phyloP scores from a whole-genome alignment of 2,888 invertebrate species.

The Sthenelais limicola region DNA sequence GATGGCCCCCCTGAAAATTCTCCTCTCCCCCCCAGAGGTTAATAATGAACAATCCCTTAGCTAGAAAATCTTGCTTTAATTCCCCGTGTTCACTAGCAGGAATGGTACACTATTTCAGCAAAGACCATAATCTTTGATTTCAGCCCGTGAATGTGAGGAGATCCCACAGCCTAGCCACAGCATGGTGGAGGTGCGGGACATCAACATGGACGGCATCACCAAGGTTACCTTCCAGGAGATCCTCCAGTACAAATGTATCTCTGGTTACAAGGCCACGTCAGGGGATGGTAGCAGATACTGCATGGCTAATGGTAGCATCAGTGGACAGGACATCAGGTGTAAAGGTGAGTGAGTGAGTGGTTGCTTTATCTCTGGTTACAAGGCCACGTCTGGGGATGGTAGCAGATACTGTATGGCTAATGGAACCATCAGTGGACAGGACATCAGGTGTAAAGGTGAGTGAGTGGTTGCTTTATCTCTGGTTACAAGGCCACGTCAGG shows the following conservation, averaged over 20 bases:
- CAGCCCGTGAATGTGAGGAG: background rate
- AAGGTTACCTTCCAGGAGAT: slow-evolving; percentile 12
- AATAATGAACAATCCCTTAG: too few species aligned
- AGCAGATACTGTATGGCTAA: background rate
- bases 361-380: background rate
- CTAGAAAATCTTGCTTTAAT: too few species aligned
- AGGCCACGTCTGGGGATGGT: background rate
- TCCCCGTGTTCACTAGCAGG: too few species aligned
- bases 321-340: slow-evolving; percentile 14
- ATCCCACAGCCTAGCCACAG: background rate
- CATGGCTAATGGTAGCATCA: background rate
- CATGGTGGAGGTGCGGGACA: background rate
- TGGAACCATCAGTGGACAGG: background rate
- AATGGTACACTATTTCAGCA: too few species aligned
- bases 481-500: background rate
- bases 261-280: background rate
- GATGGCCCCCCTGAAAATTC: too few species aligned
- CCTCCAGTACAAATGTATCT: background rate
- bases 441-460: background rate
- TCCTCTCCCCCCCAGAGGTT: too few species aligned
- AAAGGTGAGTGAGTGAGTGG: background rate
- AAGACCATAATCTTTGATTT: background rate
- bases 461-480: too few species aligned
- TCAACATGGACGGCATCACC: slow-evolving; percentile 24
- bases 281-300: background rate